phyloP scores from a whole-genome alignment of 2,797 vertebrate genomes.

The Pangasius krempfi region DNA sequence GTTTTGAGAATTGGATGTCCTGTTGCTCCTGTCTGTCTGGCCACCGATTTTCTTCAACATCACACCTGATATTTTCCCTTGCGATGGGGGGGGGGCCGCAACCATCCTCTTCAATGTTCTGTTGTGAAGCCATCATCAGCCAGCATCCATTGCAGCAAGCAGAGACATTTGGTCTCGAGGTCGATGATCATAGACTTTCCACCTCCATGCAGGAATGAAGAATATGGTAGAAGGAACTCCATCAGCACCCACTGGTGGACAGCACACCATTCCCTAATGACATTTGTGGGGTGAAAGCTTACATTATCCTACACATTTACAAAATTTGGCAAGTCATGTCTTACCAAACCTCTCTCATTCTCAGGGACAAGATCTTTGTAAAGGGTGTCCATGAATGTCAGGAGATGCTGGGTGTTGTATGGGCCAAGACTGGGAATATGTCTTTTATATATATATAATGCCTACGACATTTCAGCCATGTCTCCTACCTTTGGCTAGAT shows the following conservation, averaged over 20 bases:
- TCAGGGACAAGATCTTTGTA: not conserved
- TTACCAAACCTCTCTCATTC: not conserved
- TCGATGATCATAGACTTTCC: not conserved
- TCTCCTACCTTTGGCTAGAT: too few relatives aligned
- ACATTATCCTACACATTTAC: not conserved
- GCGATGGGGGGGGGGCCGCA: too few relatives aligned
- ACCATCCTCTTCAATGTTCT: not conserved
- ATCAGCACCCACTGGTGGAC: not conserved
- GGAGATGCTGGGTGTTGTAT: not conserved
- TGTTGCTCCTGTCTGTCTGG: not conserved
- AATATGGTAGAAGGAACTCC: not conserved
- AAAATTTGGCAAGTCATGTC: not conserved
- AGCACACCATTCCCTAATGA: not conserved
- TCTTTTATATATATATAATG: too few relatives aligned
- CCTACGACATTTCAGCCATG: too few relatives aligned
- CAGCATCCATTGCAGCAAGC: not conserved
- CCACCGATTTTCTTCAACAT: not conserved
- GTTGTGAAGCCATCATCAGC: not conserved
- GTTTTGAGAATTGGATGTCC: not conserved
- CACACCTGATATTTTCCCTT: not conserved
- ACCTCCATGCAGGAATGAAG: not conserved
- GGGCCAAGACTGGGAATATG: not conserved
- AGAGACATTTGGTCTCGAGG: not conserved
- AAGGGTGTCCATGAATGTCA: not conserved
- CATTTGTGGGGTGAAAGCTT: not conserved